A percentile compares a stretch with the other conserved stretches of the same genome.
Evolutionary conservation across 2,113 vertebrate species (phyloP).

Genomic region (Conger conger): DNA sequence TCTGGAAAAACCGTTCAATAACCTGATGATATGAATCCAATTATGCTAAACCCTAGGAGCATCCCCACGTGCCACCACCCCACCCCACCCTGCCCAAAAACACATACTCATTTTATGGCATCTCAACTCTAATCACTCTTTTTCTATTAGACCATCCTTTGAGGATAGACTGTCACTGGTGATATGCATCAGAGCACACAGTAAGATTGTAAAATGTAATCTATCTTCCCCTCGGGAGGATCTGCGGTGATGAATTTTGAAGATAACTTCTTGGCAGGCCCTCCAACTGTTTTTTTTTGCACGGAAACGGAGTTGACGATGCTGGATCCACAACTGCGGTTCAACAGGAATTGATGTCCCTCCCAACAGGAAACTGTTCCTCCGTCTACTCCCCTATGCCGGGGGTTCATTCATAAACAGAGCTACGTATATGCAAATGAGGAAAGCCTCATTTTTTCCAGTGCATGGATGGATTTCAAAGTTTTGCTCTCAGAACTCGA

Average conservation of each 20-base stretch:
- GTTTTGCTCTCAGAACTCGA: background rate
- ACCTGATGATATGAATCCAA: background rate
- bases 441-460: background rate
- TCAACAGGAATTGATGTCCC: conserved; percentile 43
- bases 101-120: background rate
- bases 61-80: too few species aligned
- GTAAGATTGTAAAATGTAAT: background rate
- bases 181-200: background rate
- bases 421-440: background rate
- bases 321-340: conserved; percentile 18
- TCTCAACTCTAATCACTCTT: background rate
- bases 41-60: background rate
- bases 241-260: background rate
- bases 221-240: background rate
- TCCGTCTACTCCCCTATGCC: conserved; percentile 25
- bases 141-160: background rate
- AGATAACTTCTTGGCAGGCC: background rate
- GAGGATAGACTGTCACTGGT: background rate
- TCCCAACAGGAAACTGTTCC: conserved; percentile 34
- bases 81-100: background rate
- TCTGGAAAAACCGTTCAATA: background rate
- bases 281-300: background rate
- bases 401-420: conserved; percentile 38
- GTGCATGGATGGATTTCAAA: background rate
- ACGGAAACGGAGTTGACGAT: background rate